Evolutionary conservation across 2,113 vertebrate species (phyloP).

Genomic region (Sturnira hondurensis): DNA sequence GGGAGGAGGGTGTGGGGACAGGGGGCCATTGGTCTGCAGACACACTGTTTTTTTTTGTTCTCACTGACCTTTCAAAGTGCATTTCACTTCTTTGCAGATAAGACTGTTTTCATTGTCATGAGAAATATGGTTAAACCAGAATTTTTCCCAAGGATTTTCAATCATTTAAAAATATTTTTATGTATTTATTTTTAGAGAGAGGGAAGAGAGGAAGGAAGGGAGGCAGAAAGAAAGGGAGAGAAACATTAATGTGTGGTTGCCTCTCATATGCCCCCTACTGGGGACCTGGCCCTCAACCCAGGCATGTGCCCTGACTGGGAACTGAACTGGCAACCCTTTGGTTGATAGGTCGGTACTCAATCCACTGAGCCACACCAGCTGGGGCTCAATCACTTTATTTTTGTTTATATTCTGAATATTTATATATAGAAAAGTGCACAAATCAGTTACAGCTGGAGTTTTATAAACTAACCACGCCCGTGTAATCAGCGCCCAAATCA

Average conservation of each 20-base stretch:
- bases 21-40: neutral
- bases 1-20: neutral
- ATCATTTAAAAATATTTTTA: neutral
- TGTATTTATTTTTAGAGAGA: neutral
- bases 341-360: rapidly evolving
- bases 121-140: neutral
- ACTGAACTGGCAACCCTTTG: neutral
- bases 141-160: neutral
- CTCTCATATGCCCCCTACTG: too few relatives aligned
- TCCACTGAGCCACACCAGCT: neutral
- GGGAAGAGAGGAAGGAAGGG: neutral
- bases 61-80: neutral
- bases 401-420: neutral
- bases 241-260: neutral
- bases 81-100: neutral
- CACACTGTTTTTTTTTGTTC: too few relatives aligned
- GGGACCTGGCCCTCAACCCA: neutral
- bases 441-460: neutral
- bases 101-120: neutral
- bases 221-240: neutral
- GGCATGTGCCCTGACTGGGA: neutral
- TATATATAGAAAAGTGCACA: neutral
- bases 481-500: neutral
- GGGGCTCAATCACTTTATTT: neutral
- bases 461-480: neutral